Percentiles rank a stretch among this genome's conserved stretches.
Conservation (phyloP, 2,888 invertebrate species). For the Chelonus formosanus region DNA sequence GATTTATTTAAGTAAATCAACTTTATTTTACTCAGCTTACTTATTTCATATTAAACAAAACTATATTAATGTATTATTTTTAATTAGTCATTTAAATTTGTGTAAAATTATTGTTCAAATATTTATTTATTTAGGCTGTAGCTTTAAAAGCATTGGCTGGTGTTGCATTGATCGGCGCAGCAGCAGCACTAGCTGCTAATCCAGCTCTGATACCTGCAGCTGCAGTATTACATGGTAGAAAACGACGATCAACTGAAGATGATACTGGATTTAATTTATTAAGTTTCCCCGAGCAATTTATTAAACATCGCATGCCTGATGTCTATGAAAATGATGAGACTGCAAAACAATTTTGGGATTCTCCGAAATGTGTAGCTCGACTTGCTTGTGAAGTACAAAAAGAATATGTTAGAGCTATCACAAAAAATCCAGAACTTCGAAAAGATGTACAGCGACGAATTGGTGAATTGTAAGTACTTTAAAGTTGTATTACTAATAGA, state of each 20-base stretch:
- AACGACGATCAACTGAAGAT: conserved; percentile 62
- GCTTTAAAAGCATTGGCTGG: conserved; percentile 78
- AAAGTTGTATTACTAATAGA: background rate
- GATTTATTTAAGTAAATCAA: background rate
- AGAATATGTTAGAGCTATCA: conserved; percentile 51
- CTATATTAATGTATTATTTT: too few species aligned
- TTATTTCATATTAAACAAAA: background rate
- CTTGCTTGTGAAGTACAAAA: conserved; percentile 59
- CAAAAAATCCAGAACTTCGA: conserved; percentile 31
- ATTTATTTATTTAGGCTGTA: conserved; percentile 66
- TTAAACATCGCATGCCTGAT: conserved; percentile 22
- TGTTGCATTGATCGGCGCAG: conserved; percentile 80
- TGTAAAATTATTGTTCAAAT: conserved; percentile 3
- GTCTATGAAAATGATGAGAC: conserved; percentile 23
- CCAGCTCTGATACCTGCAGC: conserved; percentile 82
- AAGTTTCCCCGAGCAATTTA: conserved; percentile 27
- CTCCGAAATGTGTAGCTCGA: conserved; percentile 57
- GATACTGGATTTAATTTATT: background rate
- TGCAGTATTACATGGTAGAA: conserved; percentile 72
- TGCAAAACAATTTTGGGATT: conserved; percentile 45
- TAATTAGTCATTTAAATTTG: background rate
- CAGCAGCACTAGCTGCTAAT: conserved; percentile 80
- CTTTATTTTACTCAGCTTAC: background rate
- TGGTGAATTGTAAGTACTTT: conserved; percentile 48
- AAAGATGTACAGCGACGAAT: conserved; percentile 16